phyloP scores from a whole-genome alignment of 1,140 invertebrate species.

The Cydia strobilella region DNA sequence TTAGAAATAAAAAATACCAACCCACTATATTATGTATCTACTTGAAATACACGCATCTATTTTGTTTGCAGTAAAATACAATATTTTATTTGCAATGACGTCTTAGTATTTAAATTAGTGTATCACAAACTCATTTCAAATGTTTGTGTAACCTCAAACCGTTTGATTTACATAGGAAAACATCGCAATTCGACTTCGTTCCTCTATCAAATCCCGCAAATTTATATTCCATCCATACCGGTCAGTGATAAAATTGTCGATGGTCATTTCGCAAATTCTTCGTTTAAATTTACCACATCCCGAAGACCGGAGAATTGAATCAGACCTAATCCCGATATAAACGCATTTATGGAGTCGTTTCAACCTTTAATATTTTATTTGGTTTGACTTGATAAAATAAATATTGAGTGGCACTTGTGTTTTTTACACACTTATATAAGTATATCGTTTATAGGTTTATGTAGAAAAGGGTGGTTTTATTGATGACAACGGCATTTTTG shows the following conservation, averaged over 20 bases:
- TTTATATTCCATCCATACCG: slow-evolving; percentile 6
- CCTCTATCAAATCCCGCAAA: slow-evolving; percentile 17
- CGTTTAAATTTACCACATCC: slow-evolving; percentile 11
- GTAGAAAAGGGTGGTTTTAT: slow-evolving; percentile 1
- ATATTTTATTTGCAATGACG: neutral
- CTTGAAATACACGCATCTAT: no score
- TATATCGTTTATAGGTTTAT: neutral
- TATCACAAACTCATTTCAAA: neutral
- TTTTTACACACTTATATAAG: neutral
- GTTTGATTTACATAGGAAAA: slow-evolving; percentile 6
- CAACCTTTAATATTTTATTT: neutral
- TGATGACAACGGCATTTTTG: slow-evolving; percentile 4
- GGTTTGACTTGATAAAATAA: slow-evolving; percentile 1
- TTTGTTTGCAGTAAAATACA: no score
- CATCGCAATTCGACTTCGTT: neutral
- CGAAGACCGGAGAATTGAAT: neutral
- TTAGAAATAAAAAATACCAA: no score
- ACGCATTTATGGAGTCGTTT: slow-evolving; percentile 10
- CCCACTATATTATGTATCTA: no score
- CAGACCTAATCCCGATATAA: slow-evolving; percentile 18
- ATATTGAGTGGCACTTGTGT: neutral
- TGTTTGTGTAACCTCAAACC: neutral
- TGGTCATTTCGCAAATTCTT: slow-evolving; percentile 27
- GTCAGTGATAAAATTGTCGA: slow-evolving; percentile 18
- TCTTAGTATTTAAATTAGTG: neutral